Evolutionary conservation across 2,113 vertebrate species (phyloP).

Genomic region (Elachura formosa): DNA sequence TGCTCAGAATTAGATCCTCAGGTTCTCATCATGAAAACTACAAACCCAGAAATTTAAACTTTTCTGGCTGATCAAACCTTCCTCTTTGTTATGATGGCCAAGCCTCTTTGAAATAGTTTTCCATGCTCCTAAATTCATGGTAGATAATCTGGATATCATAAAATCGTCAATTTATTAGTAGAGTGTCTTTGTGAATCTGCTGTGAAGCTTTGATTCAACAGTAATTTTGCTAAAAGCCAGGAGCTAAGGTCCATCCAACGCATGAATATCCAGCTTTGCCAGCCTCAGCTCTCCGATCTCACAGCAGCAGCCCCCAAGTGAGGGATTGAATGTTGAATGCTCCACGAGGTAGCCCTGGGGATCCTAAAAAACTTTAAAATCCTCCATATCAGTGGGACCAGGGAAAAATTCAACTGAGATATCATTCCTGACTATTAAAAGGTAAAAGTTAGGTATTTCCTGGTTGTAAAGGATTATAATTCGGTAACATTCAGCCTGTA

Average conservation of each 20-base stretch:
- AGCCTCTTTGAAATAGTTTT: not conserved
- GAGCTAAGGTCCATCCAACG: rapidly evolving
- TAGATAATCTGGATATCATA: not conserved
- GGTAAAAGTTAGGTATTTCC: not conserved
- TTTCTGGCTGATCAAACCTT: not conserved
- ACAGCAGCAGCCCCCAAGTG: not conserved
- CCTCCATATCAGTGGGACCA: not conserved
- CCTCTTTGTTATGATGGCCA: not conserved
- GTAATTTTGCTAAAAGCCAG: not conserved
- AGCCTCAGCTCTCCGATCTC: not conserved
- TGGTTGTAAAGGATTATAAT: not conserved
- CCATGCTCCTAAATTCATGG: not conserved
- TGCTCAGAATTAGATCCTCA: not conserved
- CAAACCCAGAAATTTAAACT: not conserved
- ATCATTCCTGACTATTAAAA: not conserved
- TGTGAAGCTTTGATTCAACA: not conserved
- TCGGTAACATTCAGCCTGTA: not conserved
- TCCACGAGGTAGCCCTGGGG: not conserved
- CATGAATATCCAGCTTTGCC: not conserved
- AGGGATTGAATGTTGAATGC: not conserved
- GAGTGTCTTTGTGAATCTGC: not conserved
- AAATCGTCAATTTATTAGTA: not conserved
- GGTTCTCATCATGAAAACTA: not conserved
- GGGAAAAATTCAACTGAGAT: not conserved
- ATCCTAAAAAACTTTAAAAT: not conserved